Evolutionary conservation across 2,888 invertebrate species (phyloP).

Genomic region (Sclerodermus sp.): DNA sequence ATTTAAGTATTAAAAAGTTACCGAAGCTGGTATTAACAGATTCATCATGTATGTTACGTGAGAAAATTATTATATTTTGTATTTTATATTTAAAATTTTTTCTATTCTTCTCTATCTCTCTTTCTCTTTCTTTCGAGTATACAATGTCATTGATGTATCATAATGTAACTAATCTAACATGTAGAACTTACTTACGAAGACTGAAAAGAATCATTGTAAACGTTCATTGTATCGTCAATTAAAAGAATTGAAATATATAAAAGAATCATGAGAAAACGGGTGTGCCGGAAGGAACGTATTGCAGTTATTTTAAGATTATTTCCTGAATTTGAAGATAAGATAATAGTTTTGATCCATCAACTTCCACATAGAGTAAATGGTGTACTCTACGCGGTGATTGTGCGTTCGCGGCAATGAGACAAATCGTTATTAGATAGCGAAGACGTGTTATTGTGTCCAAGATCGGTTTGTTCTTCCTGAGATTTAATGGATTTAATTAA

Average conservation of each 20-base stretch:
- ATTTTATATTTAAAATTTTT: no score
- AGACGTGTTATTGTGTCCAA: conserved; percentile 42
- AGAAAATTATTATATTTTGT: no score
- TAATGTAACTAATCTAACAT: no score
- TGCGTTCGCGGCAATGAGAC: conserved; percentile 19
- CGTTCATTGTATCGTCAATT: not conserved
- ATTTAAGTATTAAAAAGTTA: no score
- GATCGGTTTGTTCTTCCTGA: conserved; percentile 27
- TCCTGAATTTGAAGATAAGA: conserved; percentile 36
- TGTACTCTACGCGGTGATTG: conserved; percentile 26
- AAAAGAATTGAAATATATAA: not conserved
- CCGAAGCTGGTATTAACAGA: no score
- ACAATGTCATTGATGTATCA: no score
- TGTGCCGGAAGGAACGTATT: conserved; percentile 15
- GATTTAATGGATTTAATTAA: conserved; percentile 47
- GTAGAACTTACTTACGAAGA: no score
- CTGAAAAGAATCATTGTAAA: not conserved
- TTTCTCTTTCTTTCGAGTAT: no score
- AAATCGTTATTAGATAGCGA: conserved; percentile 42
- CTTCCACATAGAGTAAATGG: conserved; percentile 22
- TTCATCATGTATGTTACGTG: no score
- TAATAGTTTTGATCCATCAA: conserved; percentile 27
- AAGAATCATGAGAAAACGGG: no score
- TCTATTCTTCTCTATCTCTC: no score
- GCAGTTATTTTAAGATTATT: conserved; percentile 27